Percentiles rank a stretch among this genome's conserved stretches.
These are phyloP conservation scores for Anticlea derivata DNA, from an alignment of 2,888 invertebrate species.

Conservation along the genomic window DNA sequence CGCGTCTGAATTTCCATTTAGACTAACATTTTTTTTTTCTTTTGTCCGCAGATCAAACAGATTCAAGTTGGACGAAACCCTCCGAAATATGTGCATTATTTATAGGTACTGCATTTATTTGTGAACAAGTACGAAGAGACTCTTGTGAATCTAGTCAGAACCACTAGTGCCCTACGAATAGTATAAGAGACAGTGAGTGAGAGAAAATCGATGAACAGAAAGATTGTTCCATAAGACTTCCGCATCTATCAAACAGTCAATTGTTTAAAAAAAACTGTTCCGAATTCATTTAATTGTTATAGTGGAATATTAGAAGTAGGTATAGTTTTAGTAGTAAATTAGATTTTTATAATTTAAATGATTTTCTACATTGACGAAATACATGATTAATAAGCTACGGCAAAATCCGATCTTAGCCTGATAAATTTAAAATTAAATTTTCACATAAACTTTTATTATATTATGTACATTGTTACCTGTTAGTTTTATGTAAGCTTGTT, in stretches of 20 bases:
- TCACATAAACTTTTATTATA: conserved; percentile 13
- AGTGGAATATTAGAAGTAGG: no score
- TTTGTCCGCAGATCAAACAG: conserved; percentile 66
- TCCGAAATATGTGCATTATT: conserved; percentile 72
- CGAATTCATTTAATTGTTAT: no score
- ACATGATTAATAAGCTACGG: no score
- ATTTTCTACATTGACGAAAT: no score
- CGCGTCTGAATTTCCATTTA: conserved; percentile 8
- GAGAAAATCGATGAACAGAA: conserved; percentile 16
- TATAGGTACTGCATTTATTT: conserved; percentile 61
- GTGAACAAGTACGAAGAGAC: conserved; percentile 75
- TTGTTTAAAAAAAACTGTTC: no score
- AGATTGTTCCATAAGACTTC: no score
- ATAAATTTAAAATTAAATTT: no score
- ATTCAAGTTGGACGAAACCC: conserved; percentile 67
- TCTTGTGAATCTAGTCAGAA: conserved; percentile 79
- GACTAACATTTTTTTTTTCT: conserved; percentile 43
- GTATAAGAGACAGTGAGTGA: conserved; percentile 40
- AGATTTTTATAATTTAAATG: no score
- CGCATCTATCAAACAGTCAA: no score
- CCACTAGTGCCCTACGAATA: conserved; percentile 71
- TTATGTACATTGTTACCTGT: conserved; percentile 55
- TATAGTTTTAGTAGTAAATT: no score
- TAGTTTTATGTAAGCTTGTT: conserved; percentile 52
- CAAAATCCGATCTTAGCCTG: no score